Evolutionary conservation across 2,888 invertebrate species (phyloP).

Genomic region (Shargacucullia verbasci): DNA sequence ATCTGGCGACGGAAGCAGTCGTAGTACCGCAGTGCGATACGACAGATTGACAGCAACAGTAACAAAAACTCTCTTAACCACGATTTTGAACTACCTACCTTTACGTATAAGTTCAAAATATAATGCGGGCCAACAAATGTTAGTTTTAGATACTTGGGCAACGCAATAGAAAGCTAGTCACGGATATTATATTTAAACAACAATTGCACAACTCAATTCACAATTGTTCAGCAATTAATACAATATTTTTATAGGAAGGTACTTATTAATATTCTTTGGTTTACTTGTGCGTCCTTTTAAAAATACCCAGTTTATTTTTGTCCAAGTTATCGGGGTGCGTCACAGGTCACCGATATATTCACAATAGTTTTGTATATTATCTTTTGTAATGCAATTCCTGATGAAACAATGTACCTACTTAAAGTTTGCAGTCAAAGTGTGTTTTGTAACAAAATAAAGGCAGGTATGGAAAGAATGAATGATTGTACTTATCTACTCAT

Average conservation of each 20-base stretch:
- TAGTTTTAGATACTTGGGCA: too few species aligned
- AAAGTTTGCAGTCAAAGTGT: slow-evolving; percentile 7
- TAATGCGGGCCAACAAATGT: too few species aligned
- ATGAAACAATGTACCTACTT: slow-evolving; percentile 19
- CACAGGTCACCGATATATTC: slow-evolving; percentile 36
- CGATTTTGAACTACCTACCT: too few species aligned
- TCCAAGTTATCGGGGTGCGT: slow-evolving; percentile 43
- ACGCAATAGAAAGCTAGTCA: too few species aligned
- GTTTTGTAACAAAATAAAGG: slow-evolving; percentile 13
- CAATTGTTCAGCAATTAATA: slow-evolving; percentile 14
- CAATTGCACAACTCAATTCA: slow-evolving; percentile 7
- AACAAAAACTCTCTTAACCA: too few species aligned
- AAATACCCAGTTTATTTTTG: slow-evolving; percentile 34
- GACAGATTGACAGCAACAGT: too few species aligned
- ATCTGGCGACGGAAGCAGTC: too few species aligned
- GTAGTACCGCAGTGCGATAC: too few species aligned
- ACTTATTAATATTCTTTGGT: slow-evolving; percentile 15
- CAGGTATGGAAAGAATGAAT: slow-evolving; percentile 12
- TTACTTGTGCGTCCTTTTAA: slow-evolving; percentile 17
- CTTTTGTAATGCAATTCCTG: slow-evolving; percentile 16
- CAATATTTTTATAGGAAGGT: too few species aligned
- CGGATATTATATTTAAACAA: too few species aligned
- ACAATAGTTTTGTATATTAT: slow-evolving; percentile 32
- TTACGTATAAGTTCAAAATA: too few species aligned
- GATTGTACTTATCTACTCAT: slow-evolving; percentile 33